Conservation (phyloP, 2,888 invertebrate species). For the Eupelmus urozonus region DNA sequence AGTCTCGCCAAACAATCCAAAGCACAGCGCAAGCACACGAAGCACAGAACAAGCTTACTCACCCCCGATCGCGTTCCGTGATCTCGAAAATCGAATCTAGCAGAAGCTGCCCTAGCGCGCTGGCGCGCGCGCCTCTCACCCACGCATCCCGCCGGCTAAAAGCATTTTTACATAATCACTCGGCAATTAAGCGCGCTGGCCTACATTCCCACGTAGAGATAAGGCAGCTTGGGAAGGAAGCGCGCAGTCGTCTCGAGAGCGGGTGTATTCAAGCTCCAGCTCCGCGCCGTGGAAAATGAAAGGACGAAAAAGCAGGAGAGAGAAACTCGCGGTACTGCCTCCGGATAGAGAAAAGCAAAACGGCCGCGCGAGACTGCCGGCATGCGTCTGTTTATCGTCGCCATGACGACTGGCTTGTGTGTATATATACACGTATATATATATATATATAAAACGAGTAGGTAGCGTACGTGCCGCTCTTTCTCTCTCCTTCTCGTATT, state of each 20-base stretch:
- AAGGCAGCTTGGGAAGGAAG: neutral
- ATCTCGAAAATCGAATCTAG: too few relatives aligned
- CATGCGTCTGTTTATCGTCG: slow-evolving; percentile 57
- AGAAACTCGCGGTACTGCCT: slow-evolving; percentile 12
- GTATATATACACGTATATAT: neutral
- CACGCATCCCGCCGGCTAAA: too few relatives aligned
- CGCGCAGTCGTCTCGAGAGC: neutral
- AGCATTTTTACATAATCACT: too few relatives aligned
- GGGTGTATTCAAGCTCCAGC: neutral
- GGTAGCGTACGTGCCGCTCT: neutral
- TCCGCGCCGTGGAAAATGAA: neutral
- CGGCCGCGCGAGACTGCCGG: slow-evolving; percentile 21
- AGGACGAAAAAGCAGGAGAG: slow-evolving; percentile 2
- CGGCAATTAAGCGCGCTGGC: too few relatives aligned
- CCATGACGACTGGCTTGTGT: slow-evolving; percentile 44
- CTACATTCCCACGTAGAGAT: too few relatives aligned
- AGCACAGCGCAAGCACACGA: too few relatives aligned
- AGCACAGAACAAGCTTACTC: too few relatives aligned
- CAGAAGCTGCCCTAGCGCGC: too few relatives aligned
- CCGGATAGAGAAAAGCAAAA: slow-evolving; percentile 1
- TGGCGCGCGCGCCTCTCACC: too few relatives aligned
- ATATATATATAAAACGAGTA: neutral
- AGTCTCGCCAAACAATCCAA: too few relatives aligned
- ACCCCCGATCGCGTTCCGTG: too few relatives aligned
- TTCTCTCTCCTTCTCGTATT: slow-evolving; percentile 34